Evolutionary conservation across 64 coral and sea anemone genomes (phyloP).

Genomic region (Stylophora pistillata): DNA sequence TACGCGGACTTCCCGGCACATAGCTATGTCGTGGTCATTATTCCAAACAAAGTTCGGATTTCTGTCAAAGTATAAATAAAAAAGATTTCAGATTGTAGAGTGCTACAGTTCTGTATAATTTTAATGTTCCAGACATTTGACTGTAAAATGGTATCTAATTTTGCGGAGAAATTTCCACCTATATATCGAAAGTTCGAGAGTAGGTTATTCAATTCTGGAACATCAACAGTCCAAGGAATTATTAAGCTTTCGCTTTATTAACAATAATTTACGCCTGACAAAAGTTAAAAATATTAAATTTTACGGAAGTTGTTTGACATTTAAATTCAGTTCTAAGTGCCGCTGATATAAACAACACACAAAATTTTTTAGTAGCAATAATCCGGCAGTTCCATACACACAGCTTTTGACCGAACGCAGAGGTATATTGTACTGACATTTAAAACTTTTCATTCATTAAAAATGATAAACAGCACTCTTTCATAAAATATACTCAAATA

Average conservation of each 20-base stretch:
- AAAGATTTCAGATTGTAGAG: not conserved
- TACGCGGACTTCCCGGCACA: conserved; percentile 42
- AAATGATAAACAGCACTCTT: too few species aligned
- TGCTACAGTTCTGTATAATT: conserved; percentile 24
- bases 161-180: too few species aligned
- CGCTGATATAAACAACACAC: not conserved
- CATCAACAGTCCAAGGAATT: too few species aligned
- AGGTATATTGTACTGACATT: too few species aligned
- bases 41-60: conserved; percentile 40
- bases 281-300: conserved; percentile 27
- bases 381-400: too few species aligned
- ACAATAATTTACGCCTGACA: too few species aligned
- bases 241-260: too few species aligned
- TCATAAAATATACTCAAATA: too few species aligned
- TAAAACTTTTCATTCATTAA: too few species aligned
- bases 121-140: conserved; percentile 22
- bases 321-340: not conserved
- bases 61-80: not conserved
- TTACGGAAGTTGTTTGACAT: not conserved
- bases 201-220: too few species aligned
- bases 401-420: too few species aligned
- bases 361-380: conserved; percentile 3
- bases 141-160: conserved; percentile 33
- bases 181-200: too few species aligned
- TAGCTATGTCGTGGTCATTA: conserved; percentile 29